phyloP scores from a whole-genome alignment of 2,113 vertebrate species.

The Mormyrus lacerda region DNA sequence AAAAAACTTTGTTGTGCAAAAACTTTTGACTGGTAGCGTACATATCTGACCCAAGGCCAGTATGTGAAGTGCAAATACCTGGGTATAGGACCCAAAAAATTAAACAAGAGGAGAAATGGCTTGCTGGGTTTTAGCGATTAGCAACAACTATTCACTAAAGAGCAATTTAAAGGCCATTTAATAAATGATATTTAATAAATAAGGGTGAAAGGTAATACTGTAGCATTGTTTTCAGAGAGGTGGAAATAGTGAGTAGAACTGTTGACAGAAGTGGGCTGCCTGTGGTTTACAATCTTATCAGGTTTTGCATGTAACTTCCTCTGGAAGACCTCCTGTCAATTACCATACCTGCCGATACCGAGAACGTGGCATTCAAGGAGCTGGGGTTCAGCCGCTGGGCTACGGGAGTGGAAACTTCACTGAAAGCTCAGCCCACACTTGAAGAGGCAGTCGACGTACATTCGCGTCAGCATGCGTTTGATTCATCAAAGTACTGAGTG shows the following conservation, averaged over 20 bases:
- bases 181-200: background rate
- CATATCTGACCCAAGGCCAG: background rate
- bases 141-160: background rate
- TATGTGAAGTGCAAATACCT: background rate
- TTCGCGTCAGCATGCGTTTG: background rate
- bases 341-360: background rate
- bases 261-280: background rate
- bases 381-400: background rate
- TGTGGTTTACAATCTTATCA: constrained; percentile 17
- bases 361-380: background rate
- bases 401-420: background rate
- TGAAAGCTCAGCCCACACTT: background rate
- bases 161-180: background rate
- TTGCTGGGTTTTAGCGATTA: background rate
- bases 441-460: background rate
- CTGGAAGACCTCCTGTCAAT: constrained; percentile 6
- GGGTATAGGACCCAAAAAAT: background rate
- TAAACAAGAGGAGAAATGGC: background rate
- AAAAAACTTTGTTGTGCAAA: no score
- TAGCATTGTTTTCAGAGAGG: background rate
- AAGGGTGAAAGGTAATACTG: background rate
- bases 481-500: background rate
- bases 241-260: constrained; percentile 2
- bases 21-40: background rate
- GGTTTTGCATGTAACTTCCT: constrained; percentile 26